A percentile compares a stretch with the other conserved stretches of the same genome.
These are phyloP conservation scores for Threskiornis aethiopicus DNA, from an alignment of 2,797 vertebrate genomes.

Conservation along the genomic window DNA sequence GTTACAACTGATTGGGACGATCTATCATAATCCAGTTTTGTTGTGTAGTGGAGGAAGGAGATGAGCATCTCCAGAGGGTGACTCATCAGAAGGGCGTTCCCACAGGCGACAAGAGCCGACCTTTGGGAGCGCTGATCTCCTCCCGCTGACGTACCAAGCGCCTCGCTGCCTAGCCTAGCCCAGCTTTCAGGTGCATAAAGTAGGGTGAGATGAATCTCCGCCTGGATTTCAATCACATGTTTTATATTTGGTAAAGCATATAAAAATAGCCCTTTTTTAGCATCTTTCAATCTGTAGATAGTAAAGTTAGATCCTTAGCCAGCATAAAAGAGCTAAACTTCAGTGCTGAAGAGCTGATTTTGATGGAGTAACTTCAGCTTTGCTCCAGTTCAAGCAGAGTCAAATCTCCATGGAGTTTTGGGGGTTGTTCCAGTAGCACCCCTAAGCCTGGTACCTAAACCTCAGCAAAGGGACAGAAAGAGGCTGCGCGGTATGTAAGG, in stretches of 20 bases:
- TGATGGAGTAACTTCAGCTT: neutral
- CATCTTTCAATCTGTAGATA: neutral
- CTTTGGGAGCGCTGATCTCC: neutral
- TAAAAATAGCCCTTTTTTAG: neutral
- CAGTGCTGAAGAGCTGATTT: neutral
- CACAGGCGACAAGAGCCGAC: neutral
- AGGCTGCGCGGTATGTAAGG: neutral
- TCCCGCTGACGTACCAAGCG: fast-evolving
- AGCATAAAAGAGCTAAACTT: neutral
- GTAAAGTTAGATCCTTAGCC: neutral
- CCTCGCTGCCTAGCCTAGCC: neutral
- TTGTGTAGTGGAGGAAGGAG: neutral
- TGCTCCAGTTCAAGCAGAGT: neutral
- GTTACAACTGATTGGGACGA: neutral
- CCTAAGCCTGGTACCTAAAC: neutral
- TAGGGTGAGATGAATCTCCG: slow-evolving; percentile 23
- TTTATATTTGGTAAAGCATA: slow-evolving; percentile 6
- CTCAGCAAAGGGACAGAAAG: neutral
- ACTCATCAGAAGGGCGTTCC: neutral
- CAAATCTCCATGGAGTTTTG: neutral
- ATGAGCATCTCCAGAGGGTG: neutral
- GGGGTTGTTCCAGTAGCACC: neutral
- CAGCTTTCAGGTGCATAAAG: slow-evolving; percentile 33
- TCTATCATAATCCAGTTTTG: neutral
- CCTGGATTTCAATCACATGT: neutral